Percentiles rank a stretch among this genome's conserved stretches.
Conservation (phyloP, 2,888 invertebrate species). For the Drosophila acutilabella region DNA sequence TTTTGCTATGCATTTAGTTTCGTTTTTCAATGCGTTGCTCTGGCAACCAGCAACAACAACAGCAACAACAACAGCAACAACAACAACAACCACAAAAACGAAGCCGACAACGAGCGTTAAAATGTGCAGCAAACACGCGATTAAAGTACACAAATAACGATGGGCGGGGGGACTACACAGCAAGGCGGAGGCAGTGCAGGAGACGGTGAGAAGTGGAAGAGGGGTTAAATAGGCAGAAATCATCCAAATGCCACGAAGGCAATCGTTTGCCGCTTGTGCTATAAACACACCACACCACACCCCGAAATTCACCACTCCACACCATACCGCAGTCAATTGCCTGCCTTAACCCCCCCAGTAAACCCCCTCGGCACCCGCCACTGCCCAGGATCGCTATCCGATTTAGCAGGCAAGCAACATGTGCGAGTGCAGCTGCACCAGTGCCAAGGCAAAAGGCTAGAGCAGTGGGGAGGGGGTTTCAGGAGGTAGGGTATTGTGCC, state of each 20-base stretch:
- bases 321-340: conserved; percentile 40
- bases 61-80: background rate
- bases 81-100: background rate
- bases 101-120: conserved; percentile 63
- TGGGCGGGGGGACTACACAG: background rate
- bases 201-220: background rate
- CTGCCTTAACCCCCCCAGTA: conserved; percentile 12
- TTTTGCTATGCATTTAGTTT: conserved; percentile 48
- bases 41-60: conserved; percentile 60
- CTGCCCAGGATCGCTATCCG: background rate
- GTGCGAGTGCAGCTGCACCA: conserved; percentile 64
- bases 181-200: background rate
- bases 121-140: conserved; percentile 77
- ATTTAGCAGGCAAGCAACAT: conserved; percentile 42
- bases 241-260: conserved; percentile 74
- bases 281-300: background rate
- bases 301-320: background rate
- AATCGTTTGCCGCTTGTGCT: conserved; percentile 39
- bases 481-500: too few relatives aligned
- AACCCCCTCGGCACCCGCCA: too few relatives aligned
- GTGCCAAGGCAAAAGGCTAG: conserved; percentile 33
- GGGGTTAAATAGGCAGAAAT: conserved; percentile 68
- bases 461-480: background rate
- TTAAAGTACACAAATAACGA: conserved; percentile 51
- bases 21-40: conserved; percentile 64